phyloP scores from a whole-genome alignment of 2,113 vertebrate species.

The Zonotrichia leucophrys region DNA sequence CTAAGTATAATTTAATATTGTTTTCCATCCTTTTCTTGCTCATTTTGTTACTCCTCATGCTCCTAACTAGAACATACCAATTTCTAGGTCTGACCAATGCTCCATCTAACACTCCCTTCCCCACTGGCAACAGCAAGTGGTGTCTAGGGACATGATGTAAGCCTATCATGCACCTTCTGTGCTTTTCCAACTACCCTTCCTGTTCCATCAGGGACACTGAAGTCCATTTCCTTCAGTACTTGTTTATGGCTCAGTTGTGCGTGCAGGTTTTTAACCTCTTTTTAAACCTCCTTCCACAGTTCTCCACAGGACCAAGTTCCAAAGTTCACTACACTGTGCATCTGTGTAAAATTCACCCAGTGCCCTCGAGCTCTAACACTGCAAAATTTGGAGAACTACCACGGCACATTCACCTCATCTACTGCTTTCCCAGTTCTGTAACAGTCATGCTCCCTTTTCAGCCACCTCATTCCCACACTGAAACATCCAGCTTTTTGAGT shows the following conservation, averaged over 20 bases:
- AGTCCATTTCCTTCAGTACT: background rate
- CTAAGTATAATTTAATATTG: background rate
- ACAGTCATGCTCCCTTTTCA: background rate
- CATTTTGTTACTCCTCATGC: background rate
- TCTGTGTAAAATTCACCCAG: background rate
- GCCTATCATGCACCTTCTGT: rapidly evolving
- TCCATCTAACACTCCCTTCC: background rate
- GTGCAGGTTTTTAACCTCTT: background rate
- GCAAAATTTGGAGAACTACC: background rate
- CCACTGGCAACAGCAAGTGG: background rate
- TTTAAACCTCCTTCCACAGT: background rate
- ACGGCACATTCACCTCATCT: background rate
- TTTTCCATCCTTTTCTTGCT: background rate
- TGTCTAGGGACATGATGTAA: rapidly evolving
- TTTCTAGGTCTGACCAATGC: background rate
- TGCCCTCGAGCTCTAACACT: background rate
- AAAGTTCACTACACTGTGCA: background rate
- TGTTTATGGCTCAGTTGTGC: background rate
- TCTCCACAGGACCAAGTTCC: background rate
- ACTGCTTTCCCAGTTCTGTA: background rate
- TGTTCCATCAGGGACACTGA: background rate
- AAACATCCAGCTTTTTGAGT: background rate
- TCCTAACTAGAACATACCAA: background rate
- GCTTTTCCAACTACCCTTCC: background rate
- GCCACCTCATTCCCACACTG: background rate